Evolutionary conservation across 2,113 vertebrate genomes (phyloP).

Genomic region (Macroglossus sobrinus): DNA sequence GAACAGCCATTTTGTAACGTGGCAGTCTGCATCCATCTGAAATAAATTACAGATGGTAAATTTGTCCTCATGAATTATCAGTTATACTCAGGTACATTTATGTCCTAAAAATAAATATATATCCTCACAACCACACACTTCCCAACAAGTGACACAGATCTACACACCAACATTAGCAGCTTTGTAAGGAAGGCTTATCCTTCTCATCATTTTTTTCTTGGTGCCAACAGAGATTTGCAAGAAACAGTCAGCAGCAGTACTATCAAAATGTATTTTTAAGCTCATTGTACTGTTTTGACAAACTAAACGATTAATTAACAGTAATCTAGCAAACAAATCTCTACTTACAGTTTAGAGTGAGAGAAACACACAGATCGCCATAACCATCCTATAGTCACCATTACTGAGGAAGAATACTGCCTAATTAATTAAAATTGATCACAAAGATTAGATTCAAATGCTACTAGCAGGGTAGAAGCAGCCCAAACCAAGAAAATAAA

Average conservation of each 20-base stretch:
- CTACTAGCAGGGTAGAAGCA: conserved; percentile 77
- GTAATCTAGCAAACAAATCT: conserved; percentile 80
- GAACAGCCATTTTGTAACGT: conserved; percentile 38
- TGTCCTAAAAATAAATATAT: conserved; percentile 46
- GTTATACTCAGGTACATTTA: neutral
- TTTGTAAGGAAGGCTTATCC: conserved; percentile 43
- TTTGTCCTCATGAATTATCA: conserved; percentile 34
- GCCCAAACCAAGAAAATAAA: conserved; percentile 82
- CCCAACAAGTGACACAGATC: neutral
- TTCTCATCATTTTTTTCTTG: conserved; percentile 28
- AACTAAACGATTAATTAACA: conserved; percentile 85
- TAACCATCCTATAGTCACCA: conserved; percentile 73
- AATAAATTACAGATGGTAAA: conserved; percentile 52
- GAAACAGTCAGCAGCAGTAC: conserved; percentile 46
- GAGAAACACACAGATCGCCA: conserved; percentile 74
- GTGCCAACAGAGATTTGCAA: conserved; percentile 61
- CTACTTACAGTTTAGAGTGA: conserved; percentile 69
- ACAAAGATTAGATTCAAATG: conserved; percentile 85
- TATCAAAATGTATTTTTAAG: conserved; percentile 71
- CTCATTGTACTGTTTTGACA: conserved; percentile 76
- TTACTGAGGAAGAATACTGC: conserved; percentile 78
- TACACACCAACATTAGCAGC: conserved; percentile 4
- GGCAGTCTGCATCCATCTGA: conserved; percentile 47
- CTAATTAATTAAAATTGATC: conserved; percentile 85
- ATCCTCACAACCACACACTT: neutral